Base-by-base conservation (phyloP, 2,888 invertebrate genomes). In the Tenthredo notha region DNA sequence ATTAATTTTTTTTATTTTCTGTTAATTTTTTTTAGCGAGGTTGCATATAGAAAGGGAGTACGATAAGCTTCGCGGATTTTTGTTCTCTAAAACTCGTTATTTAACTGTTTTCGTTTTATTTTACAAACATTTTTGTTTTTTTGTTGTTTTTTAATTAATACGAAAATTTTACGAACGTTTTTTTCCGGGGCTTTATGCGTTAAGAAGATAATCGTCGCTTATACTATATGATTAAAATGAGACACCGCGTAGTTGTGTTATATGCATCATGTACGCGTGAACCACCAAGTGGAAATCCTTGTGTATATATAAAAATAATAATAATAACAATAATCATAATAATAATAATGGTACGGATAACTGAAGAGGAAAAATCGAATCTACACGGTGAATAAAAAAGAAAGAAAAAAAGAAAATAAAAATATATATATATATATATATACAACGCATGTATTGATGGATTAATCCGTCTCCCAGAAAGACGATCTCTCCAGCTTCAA, bases 191-290 rank as follows among this genome's bases (percentile, higher is more conserved):
- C 33, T 70, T 70, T 18, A 70, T 70, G 18, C 70, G 9, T n/a
- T 70, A 18, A 40, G 70, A 70, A 70, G 70, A 70, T 70, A 40
- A 70, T 70, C 37, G 15, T 70, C 70, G 18, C n/a, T 5, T 70
- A 15, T 70, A 33, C 29, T 70, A 37, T 40, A 29, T 40, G 9
- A 70, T 37, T 40, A 40, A 70, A 40, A 70, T 9, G 37, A n/a
- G 12, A 61, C 21, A 25, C 61, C 10, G 12, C 61, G 61, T 61
- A 61, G 61, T 3, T 61, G 5, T 61, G 9, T 4, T 6, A 58
- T 5, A 61, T 61, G 61, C 61, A 61, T 61, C 61, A 61, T 61
- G 25, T 61, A 5, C 61, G 25, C 7, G 25, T 10, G 10, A 25
- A 2, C 25, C 61, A 61, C 61, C 61, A 61, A 25, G 61, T 61